Evolutionary conservation across 2,113 vertebrate species (phyloP).

Genomic region (Lonchura striata): DNA sequence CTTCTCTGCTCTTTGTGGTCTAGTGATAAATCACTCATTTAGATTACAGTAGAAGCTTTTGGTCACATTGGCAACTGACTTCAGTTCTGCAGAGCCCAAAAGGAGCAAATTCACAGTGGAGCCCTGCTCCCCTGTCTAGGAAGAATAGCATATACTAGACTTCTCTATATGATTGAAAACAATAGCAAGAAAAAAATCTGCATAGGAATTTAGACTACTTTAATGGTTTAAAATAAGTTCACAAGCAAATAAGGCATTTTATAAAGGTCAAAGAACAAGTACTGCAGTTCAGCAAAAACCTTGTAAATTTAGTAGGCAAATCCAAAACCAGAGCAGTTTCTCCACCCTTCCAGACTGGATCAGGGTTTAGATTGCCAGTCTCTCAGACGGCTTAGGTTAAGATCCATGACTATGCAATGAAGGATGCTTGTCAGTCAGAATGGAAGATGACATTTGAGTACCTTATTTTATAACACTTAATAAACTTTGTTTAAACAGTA

Average conservation of each 20-base stretch:
- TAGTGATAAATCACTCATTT: background rate
- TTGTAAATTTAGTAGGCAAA: background rate
- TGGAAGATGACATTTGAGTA: background rate
- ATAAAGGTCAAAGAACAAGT: constrained; percentile 13
- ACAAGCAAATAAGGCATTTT: background rate
- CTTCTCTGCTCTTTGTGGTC: background rate
- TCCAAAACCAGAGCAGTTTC: background rate
- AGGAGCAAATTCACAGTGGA: background rate
- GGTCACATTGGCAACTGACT: background rate
- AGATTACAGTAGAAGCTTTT: background rate
- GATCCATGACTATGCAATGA: background rate
- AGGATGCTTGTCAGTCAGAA: background rate
- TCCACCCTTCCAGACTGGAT: background rate
- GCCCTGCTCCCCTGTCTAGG: background rate
- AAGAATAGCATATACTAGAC: background rate
- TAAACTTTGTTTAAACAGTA: constrained; percentile 51
- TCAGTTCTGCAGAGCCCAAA: background rate
- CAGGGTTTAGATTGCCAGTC: background rate
- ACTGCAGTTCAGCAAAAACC: background rate
- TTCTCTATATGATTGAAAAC: background rate
- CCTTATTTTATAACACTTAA: constrained; percentile 41
- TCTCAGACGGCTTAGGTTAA: background rate
- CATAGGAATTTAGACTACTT: background rate
- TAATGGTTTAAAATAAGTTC: background rate
- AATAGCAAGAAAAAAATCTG: background rate